Percentiles rank a stretch among this genome's conserved stretches.
These are phyloP conservation scores for Saccostrea glomerata DNA, from an alignment of 1,140 invertebrate species.

Conservation along the genomic window DNA sequence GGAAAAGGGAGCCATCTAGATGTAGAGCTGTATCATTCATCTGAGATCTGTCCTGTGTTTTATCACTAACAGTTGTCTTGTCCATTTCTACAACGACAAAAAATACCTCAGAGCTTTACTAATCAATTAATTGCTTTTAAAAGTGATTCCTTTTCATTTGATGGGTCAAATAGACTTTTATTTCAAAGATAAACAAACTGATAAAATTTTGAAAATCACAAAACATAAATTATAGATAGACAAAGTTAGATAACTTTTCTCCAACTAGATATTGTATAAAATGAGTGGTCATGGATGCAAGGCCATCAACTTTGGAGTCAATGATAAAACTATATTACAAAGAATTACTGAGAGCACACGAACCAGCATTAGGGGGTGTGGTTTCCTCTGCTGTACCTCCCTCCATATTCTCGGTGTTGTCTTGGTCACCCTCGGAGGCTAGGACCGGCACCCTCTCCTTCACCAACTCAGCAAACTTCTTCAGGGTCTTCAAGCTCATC, in stretches of 20 bases:
- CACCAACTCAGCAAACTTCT: constrained; percentile 69
- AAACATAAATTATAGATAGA: too few relatives aligned
- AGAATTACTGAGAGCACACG: not conserved
- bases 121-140: too few relatives aligned
- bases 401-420: not conserved
- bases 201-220: too few relatives aligned
- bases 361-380: not conserved
- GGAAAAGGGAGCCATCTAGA: constrained; percentile 49
- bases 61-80: constrained; percentile 19
- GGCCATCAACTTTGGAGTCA: too few relatives aligned
- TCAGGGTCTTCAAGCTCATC: constrained; percentile 63
- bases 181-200: too few relatives aligned
- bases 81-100: not conserved
- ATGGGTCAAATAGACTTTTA: too few relatives aligned
- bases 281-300: too few relatives aligned
- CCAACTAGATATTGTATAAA: too few relatives aligned
- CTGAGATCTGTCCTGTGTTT: constrained; percentile 30
- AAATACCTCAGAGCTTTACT: not conserved
- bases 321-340: too few relatives aligned
- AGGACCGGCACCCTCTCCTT: constrained; percentile 49
- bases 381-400: not conserved
- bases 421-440: constrained; percentile 15
- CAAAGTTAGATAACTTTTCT: too few relatives aligned
- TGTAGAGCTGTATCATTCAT: constrained; percentile 52
- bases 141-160: too few relatives aligned